A percentile compares a stretch with the other conserved stretches of the same genome.
These are phyloP conservation scores for Ginglymostoma cirratum DNA, from an alignment of 2,113 vertebrate genomes.

Conservation along the genomic window DNA sequence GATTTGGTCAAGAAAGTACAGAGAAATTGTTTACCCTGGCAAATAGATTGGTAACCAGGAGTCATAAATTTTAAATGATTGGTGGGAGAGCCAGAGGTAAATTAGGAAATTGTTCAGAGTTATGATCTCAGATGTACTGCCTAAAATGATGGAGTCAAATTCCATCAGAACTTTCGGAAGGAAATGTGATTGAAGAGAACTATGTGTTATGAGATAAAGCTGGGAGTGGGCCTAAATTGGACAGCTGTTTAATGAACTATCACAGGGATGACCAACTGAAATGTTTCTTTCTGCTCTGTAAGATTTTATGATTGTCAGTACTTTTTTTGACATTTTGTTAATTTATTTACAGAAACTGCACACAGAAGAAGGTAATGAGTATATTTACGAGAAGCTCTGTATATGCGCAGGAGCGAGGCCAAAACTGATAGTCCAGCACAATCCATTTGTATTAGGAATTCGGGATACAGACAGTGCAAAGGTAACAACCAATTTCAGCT, in stretches of 20 bases:
- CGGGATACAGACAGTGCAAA: slow-evolving; percentile 90
- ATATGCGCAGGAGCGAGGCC: slow-evolving; percentile 83
- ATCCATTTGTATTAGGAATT: slow-evolving; percentile 79
- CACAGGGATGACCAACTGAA: neutral
- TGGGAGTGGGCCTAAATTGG: neutral
- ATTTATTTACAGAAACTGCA: slow-evolving; percentile 62
- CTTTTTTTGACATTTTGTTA: slow-evolving; percentile 16
- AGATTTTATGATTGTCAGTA: neutral
- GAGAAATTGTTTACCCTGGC: no score
- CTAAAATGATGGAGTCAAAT: neutral
- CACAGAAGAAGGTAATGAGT: slow-evolving; percentile 65
- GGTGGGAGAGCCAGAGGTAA: no score
- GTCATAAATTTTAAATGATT: neutral
- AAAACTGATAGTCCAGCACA: slow-evolving; percentile 70
- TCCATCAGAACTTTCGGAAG: neutral
- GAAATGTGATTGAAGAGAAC: neutral
- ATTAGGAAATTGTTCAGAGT: no score
- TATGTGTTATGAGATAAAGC: neutral
- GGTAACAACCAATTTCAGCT: slow-evolving; percentile 56
- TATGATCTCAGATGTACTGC: neutral
- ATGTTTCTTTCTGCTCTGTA: neutral
- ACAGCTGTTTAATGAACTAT: neutral
- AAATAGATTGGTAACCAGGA: neutral
- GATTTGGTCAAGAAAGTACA: no score
- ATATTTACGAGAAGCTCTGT: slow-evolving; percentile 77